Base-by-base conservation (phyloP, 2,888 invertebrate genomes). In the Parochlus steinenii region DNA sequence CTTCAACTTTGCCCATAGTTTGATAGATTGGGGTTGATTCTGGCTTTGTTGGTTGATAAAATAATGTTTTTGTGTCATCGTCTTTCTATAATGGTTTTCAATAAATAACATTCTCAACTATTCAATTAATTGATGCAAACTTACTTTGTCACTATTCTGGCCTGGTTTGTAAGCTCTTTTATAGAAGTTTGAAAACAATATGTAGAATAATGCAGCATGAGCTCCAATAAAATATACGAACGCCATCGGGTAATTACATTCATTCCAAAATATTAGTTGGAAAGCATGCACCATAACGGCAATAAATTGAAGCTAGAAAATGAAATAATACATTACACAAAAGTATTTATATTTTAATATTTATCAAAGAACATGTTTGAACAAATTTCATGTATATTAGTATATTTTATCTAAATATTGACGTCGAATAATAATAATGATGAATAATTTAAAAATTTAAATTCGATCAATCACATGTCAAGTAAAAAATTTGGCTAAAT, bases 131-230 rank as follows among this genome's bases (percentile, higher is more conserved):
- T 4, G 12, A 23, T 1, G 14, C 2, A 11, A 25, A 18, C 14
- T 42, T 37, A 54, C 56, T 48, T 52, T 55, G 50, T n/a, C n/a
- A n/a, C n/a, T n/a, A n/a, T n/a, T n/a, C n/a, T n/a, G n/a, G n/a
- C n/a, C n/a, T n/a, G n/a, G n/a, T 14, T 32, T 24, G 57, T 85
- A 85, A 4, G 80, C 68, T 47, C 79, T 68, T 47, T 76, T 73
- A 67, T 92, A 93, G 67, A 93, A 93, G 54, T 83, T 74, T 2
- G 80, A 78, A 69, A 93, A 93, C 36, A 93, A 70, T 62, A 85
- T 75, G 55, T 85, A 85, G 69, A 93, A 93, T 65, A 93, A 77
- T 19, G 89, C 64, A 2, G 89, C 87, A 59, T 93, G 90, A 53
- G 80, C 67, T 41, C 86, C 85, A 53, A 93, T 93, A 74, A 80